These are phyloP conservation scores for Telmatochromis sp. DNA, from an alignment of 2,113 vertebrate genomes.

Conservation along the genomic window DNA sequence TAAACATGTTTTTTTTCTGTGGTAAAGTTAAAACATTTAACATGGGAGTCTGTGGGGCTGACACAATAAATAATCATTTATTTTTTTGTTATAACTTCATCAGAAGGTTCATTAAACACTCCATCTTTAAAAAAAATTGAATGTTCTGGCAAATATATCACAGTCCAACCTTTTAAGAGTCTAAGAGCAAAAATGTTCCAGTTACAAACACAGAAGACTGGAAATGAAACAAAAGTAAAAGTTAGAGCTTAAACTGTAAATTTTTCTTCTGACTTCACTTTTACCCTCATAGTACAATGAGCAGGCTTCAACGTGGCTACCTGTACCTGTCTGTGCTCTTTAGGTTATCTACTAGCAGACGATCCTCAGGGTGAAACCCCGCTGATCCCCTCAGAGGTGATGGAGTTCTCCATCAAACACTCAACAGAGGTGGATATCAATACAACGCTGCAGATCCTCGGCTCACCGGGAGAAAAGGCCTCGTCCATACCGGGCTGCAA, in stretches of 20 bases:
- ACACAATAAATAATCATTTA: neutral
- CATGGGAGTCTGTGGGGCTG: neutral
- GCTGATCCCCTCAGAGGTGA: slow-evolving; percentile 94
- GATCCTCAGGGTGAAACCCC: slow-evolving; percentile 98
- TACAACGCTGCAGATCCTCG: slow-evolving; percentile 95
- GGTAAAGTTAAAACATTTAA: neutral
- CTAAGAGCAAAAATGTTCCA: neutral
- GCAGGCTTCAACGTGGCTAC: neutral
- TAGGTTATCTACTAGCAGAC: slow-evolving; percentile 97
- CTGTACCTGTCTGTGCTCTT: neutral
- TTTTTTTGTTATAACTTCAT: neutral
- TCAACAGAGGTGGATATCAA: slow-evolving; percentile 97
- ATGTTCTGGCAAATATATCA: neutral
- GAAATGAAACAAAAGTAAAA: neutral
- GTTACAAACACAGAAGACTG: neutral
- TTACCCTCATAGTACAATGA: neutral
- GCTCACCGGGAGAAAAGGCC: slow-evolving; percentile 95
- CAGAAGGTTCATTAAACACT: neutral
- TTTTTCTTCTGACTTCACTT: neutral
- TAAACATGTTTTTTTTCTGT: neutral
- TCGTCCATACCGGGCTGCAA: slow-evolving; percentile 96
- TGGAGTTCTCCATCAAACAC: slow-evolving; percentile 98
- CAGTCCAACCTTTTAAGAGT: neutral
- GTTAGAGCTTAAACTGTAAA: neutral
- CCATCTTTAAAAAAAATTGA: neutral